Evolutionary conservation across 2,797 vertebrate genomes (phyloP).

Genomic region (Hemitrygon akajei): DNA sequence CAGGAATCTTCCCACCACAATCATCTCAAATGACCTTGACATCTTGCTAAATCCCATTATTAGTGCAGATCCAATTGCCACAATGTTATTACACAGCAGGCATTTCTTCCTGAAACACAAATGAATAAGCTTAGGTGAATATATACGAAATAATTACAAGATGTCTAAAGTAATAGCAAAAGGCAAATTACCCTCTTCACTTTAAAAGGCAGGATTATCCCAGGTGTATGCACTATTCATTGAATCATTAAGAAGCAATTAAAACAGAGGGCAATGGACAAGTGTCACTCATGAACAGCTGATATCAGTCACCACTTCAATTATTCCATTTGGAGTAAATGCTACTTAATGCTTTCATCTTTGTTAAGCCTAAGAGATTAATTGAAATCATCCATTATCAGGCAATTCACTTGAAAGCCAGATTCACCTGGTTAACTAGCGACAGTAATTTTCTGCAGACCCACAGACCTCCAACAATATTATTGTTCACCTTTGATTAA

Average conservation of each 20-base stretch:
- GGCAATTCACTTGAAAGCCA: background rate
- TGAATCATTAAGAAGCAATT: background rate
- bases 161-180: background rate
- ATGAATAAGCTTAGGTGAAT: background rate
- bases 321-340: background rate
- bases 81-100: slow-evolving; percentile 54
- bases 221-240: background rate
- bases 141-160: background rate
- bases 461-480: background rate
- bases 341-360: background rate
- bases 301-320: background rate
- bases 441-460: background rate
- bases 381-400: background rate
- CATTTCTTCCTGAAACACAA: slow-evolving; percentile 54
- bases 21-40: slow-evolving; percentile 64
- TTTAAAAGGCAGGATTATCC: background rate
- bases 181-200: background rate
- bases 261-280: background rate
- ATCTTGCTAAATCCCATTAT: slow-evolving; percentile 57
- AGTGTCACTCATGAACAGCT: background rate
- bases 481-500: background rate
- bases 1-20: slow-evolving; percentile 59
- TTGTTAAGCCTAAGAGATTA: background rate
- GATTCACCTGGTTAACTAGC: background rate
- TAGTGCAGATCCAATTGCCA: slow-evolving; percentile 52